phyloP scores from a whole-genome alignment of 2,797 vertebrate species.

The Enteromius thamalakanensis region DNA sequence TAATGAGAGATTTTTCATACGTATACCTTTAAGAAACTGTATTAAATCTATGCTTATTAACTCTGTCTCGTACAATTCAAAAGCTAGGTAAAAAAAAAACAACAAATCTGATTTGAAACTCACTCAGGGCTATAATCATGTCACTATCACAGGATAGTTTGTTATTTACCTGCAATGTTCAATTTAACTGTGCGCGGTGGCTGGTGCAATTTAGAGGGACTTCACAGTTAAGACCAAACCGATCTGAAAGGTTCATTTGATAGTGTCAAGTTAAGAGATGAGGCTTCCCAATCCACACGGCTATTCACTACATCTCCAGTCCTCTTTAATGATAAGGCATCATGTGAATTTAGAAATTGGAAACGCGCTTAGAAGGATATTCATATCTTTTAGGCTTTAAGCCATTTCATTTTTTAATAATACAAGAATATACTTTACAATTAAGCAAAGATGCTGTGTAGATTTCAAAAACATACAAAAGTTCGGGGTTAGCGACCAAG shows the following conservation, averaged over 20 bases:
- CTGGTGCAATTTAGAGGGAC: constrained; percentile 52
- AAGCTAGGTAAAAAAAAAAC: neutral
- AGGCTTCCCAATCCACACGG: constrained; percentile 49
- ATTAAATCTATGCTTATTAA: constrained; percentile 19
- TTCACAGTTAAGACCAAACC: constrained; percentile 51
- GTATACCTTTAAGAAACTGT: constrained; percentile 5
- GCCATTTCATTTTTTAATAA: neutral
- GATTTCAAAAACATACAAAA: neutral
- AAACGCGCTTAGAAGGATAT: neutral
- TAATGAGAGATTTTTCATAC: neutral
- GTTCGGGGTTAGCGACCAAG: no score
- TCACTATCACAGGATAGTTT: constrained; percentile 50
- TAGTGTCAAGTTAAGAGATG: constrained; percentile 55
- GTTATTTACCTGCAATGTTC: constrained; percentile 61
- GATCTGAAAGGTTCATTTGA: constrained; percentile 55
- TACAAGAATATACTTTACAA: no score
- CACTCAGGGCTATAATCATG: constrained; percentile 46
- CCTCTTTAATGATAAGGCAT: constrained; percentile 35
- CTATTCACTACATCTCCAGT: constrained; percentile 3
- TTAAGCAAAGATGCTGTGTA: neutral
- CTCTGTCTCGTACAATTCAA: neutral
- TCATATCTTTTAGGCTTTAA: neutral
- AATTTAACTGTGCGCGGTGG: constrained; percentile 45
- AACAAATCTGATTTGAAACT: constrained; percentile 11
- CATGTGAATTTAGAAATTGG: constrained; percentile 31